phyloP scores from a whole-genome alignment of 2,797 vertebrate genomes.

The Diglossa cyanea region DNA sequence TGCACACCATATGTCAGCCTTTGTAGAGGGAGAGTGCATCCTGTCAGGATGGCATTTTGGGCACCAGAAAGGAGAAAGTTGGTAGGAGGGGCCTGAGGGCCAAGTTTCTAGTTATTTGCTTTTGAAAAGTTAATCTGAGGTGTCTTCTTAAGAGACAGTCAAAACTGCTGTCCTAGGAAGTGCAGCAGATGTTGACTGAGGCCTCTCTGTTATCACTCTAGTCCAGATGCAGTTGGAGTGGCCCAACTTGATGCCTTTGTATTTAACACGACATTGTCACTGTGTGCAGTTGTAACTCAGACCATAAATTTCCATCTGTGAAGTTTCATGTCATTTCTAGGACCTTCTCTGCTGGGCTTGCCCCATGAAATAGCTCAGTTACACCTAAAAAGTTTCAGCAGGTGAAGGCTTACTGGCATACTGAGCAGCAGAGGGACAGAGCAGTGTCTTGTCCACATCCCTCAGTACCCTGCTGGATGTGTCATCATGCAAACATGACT shows the following conservation, averaged over 20 bases:
- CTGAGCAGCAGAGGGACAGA: not conserved
- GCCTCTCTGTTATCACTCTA: not conserved
- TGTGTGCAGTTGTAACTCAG: not conserved
- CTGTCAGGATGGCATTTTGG: not conserved
- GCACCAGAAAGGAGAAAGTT: not conserved
- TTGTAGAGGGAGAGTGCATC: not conserved
- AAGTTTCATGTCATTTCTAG: not conserved
- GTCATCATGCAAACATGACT: not conserved
- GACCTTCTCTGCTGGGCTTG: not conserved
- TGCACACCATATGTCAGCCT: not conserved
- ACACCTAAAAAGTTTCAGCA: not conserved
- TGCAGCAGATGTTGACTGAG: not conserved
- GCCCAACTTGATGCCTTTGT: not conserved
- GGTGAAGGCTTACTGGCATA: not conserved
- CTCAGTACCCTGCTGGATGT: not conserved
- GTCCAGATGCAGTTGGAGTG: not conserved
- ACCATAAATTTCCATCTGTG: not conserved
- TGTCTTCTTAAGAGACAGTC: not conserved
- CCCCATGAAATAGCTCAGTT: not conserved
- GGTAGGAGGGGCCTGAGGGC: not conserved
- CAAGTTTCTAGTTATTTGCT: not conserved
- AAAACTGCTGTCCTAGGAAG: not conserved
- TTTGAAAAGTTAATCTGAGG: not conserved
- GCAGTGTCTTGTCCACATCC: not conserved
- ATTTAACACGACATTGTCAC: rapidly evolving